Base-by-base conservation (phyloP, 2,797 vertebrate genomes). In the Poecilia wingei region DNA sequence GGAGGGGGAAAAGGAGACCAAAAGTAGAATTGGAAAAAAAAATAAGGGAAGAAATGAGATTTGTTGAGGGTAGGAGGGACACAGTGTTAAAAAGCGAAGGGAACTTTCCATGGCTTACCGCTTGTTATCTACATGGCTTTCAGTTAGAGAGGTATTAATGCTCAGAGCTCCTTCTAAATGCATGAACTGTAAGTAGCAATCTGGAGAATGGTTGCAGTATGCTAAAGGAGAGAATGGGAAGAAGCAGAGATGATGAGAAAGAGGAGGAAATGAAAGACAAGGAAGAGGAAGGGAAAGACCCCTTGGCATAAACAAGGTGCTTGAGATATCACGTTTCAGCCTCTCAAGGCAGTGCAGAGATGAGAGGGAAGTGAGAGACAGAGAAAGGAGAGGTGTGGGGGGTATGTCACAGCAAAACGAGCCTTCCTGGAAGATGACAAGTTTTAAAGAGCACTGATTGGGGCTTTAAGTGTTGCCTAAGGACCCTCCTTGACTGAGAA, bases 311-410 rank as follows among this genome's bases (percentile, higher is more conserved):
- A 70, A 75, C 39, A 75, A 76, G 80, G 55, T 78, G 61, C 73
- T 79, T 83, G n/a, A 75, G 53, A 55, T 82, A 81, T 90, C 87
- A 61, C 51, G 75, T 83, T 87, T 86, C 87, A 82, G 53, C 43
- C 77, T 87, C 80, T 83, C 64, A 64, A 82, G 72, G 64, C 33
- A n/a, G 73, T 49, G n/a, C 61, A 28, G 66, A 82, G 77, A 80
- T 55, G 57, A 75, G 53, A 74, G 53, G 76, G 76, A 68, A 76
- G 45, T 36, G 18, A 77, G 53, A 69, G 41, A 74, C 51, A 14
- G 55, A 64, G 64, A 33, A 22, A 53, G 33, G 41, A 31, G 31
- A 49, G 39, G 33, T 18, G 59, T 13, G 57, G 43, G 75, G 20
- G 61, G n/a, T 77, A 59, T 80, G 72, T 79, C 82, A 76, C 70